These are phyloP conservation scores for Phocoena sinus DNA, from an alignment of 2,113 vertebrate genomes.

Conservation along the genomic window DNA sequence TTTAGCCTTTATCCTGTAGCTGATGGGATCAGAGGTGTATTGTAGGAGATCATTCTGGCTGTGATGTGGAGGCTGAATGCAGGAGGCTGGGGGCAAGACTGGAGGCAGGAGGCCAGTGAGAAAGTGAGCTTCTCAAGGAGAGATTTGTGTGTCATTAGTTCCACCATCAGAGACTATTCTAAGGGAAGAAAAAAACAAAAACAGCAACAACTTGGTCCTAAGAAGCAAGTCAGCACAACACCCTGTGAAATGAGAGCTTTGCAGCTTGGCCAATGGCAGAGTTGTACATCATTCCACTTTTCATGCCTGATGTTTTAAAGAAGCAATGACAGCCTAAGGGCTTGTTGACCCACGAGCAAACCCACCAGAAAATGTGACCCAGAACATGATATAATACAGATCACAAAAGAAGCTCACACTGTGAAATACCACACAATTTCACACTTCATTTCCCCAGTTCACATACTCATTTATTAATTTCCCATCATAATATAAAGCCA, in stretches of 20 bases:
- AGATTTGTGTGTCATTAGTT: background rate
- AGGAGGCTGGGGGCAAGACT: fast-evolving
- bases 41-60: background rate
- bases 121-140: background rate
- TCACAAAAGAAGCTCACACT: constrained; percentile 1
- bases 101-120: background rate
- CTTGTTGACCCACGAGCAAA: constrained; percentile 1
- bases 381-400: constrained; percentile 21
- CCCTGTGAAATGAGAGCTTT: background rate
- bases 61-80: background rate
- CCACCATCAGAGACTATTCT: background rate
- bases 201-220: background rate
- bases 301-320: background rate
- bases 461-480: constrained; percentile 58
- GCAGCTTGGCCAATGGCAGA: background rate
- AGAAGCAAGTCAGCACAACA: constrained; percentile 8
- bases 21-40: background rate
- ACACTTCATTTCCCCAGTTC: constrained; percentile 42
- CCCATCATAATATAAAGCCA: constrained; percentile 17
- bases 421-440: constrained; percentile 49
- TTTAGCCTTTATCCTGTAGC: background rate
- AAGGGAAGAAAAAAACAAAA: background rate
- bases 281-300: background rate
- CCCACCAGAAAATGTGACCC: background rate
- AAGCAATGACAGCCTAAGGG: background rate